Conservation (phyloP, 2,888 invertebrate genomes). For the Drosophila helvetica region DNA sequence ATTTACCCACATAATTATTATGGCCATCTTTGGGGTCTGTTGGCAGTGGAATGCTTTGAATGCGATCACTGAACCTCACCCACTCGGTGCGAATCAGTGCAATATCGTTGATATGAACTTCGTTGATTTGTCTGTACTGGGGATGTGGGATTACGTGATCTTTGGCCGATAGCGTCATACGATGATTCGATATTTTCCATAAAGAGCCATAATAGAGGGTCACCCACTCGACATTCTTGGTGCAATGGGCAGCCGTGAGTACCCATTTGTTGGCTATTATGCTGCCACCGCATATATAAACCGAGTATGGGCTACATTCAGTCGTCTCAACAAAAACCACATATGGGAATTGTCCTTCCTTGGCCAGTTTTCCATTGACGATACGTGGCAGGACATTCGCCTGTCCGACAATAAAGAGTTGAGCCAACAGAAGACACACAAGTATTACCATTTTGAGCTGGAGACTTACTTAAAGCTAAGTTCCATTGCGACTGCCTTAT, state of each 20-base stretch:
- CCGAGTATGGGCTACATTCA: no score
- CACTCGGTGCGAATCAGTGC: not conserved
- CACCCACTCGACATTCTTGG: not conserved
- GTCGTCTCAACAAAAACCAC: not conserved
- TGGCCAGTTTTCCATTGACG: not conserved
- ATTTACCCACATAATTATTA: not conserved
- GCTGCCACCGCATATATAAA: constrained; percentile 51
- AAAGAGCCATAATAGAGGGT: not conserved
- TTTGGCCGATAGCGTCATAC: not conserved
- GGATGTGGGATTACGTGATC: constrained; percentile 1
- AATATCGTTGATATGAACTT: not conserved
- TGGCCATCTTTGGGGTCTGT: not conserved
- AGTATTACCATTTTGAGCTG: not conserved
- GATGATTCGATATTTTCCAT: fast-evolving
- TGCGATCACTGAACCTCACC: not conserved
- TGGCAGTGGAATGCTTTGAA: not conserved
- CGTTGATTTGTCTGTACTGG: not conserved
- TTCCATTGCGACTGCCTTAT: not conserved
- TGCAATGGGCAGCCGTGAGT: constrained; percentile 67
- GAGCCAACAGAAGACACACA: not conserved
- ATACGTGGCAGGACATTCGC: not conserved
- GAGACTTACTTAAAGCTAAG: not conserved
- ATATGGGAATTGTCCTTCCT: constrained; percentile 4
- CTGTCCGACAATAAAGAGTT: not conserved
- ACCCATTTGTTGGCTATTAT: constrained; percentile 53